Base-by-base conservation (phyloP, 2,113 vertebrate species). In the Mellivora capensis region DNA sequence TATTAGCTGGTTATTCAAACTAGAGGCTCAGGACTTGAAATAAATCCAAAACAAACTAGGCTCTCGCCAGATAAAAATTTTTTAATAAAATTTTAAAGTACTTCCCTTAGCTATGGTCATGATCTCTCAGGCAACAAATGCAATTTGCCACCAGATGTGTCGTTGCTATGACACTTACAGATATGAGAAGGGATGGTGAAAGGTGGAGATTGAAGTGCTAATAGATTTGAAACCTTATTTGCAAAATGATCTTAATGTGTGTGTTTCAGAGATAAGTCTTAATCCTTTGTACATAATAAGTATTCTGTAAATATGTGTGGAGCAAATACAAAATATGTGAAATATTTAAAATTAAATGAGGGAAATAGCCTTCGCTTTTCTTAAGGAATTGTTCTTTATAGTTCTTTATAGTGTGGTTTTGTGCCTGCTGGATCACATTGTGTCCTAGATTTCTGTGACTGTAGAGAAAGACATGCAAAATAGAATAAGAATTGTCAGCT, bases 51-150 rank as follows among this genome's bases (percentile, higher is more conserved):
- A 90, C 82, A 97, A 97, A 92, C 3, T 20, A 90, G 44, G 59
- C 49, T 94, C 17, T 97, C 42, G 44, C 7, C 79, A 96, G 87
- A 95, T 91, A 74, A 91, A 88, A 71, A 4, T 44, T 85, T 93
- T 90, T 90, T 29, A 87, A 61, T 96, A 93, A 91, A 90, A 87
- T 77, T 96, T 67, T 25, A 94, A 93, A 91, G 82, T 96, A 54
- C 42, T 96, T 96, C 49, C 18, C 49, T 31, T 90, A 77, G 37
- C 39, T 86, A 4, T 95, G 64, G 81, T 95, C 77, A 77, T 62
- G 71, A 90, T 77, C 59, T 94, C n/a, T 6, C 49, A 87, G 87
- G 83, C 87, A 96, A 69, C 69, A 76, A 52, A 84, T 90, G 27
- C 49, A 79, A 29, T 94, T 93, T 81, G 69, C 57, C 71, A 6